A percentile compares a stretch with the other conserved stretches of the same genome.
Conservation (phyloP, 2,797 vertebrate genomes). For the Taeniopygia guttata region DNA sequence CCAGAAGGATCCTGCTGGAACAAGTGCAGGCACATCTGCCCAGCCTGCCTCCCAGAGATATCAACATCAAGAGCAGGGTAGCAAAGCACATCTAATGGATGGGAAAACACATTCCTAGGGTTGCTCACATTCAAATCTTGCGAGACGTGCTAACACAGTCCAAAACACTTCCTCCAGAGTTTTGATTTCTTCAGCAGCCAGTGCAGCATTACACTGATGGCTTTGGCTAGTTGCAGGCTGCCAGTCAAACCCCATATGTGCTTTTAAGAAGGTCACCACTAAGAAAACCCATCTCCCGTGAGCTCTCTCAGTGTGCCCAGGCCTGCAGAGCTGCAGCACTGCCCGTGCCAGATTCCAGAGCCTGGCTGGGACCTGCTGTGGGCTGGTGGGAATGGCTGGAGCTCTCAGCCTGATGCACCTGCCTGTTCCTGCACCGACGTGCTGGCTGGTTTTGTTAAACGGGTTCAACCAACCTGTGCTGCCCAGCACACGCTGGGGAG, state of each 20-base stretch:
- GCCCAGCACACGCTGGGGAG: neutral
- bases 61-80: neutral
- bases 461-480: neutral
- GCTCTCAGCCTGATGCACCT: neutral
- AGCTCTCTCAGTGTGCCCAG: neutral
- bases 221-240: neutral
- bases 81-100: neutral
- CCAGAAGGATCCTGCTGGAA: neutral
- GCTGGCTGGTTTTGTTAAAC: neutral
- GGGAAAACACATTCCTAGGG: neutral
- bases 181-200: neutral
- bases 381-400: neutral
- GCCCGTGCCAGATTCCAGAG: neutral
- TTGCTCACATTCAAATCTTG: neutral
- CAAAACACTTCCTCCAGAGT: neutral
- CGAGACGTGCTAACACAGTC: neutral
- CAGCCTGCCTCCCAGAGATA: neutral
- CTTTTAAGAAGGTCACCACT: neutral
- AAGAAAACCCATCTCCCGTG: neutral
- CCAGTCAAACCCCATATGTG: neutral
- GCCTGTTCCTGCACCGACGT: neutral
- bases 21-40: conserved; percentile 18
- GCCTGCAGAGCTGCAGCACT: neutral
- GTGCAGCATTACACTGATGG: neutral
- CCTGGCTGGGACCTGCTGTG: neutral